Base-by-base conservation (phyloP, 1,140 invertebrate species). In the Drosophila mayri region DNA sequence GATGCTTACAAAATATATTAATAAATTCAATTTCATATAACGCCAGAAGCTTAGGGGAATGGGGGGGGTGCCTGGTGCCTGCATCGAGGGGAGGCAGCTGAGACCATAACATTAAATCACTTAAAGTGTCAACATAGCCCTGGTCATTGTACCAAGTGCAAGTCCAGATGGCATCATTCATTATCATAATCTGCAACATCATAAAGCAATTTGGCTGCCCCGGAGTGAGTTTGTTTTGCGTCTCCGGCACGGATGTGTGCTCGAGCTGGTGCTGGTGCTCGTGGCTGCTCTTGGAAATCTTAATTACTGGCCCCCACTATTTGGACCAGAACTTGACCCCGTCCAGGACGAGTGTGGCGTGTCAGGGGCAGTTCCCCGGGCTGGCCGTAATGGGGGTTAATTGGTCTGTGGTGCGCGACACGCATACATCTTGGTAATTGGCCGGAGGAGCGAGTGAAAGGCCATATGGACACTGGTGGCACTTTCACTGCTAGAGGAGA, bases 361-460 rank as follows among this genome's bases (percentile, higher is more conserved):
- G 65, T 43, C 57, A 59, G 46, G 60, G 50, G 62, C 63, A 57
- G 57, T 46, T 62, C 72, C 76, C 80, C 67, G 72, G 52, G 80
- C 75, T 70, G 78, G 65, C 81, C 85, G 75, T 92, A 92, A 92
- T 92, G 91, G 91, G 91, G 91, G 91, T 92, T 92, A 92, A 92
- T 92, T 92, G 88, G 91, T 76, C 87, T 86, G 87, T 92, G 70
- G 91, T 87, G 91, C 87, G 82, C 91, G 87, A 92, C 91, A 92
- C 90, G 91, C 91, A 92, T 92, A 86, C 84, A 92, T 92, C 91
- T 92, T 81, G 79, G 84, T 92, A 92, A 92, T 92, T 92, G 88
- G 79, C 70, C 72, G 82, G 90, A 90, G 85, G 79, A 65, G 79
- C 68, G 50, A 79, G 58, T 75, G 54, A 63, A 63, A 73, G 79